Evolutionary conservation across 2,888 invertebrate species (phyloP), one percentile per base, ranked within the genome.

Genomic region (Phlogophora meticulosa): DNA sequence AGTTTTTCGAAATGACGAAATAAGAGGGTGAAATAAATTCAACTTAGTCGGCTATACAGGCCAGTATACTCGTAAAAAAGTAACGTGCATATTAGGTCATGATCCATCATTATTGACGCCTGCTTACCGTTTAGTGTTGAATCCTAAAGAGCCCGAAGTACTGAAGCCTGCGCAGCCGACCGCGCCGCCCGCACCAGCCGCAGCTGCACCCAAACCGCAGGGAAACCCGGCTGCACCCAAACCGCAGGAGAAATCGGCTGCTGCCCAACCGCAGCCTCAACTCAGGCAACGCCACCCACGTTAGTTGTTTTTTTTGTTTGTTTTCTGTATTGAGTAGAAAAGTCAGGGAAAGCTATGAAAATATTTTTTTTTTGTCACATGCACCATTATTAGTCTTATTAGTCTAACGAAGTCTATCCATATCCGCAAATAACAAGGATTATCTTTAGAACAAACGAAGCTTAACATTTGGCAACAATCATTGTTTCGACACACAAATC

Each of bases 101-200:
- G 42, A 48, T 64, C 42, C 64, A 73, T 70, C 57, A 80, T 63
- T 78, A 76, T 74, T 79, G 79, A 79, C 59, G 1, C 7, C 17
- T 40, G 55, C 79, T 81, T 53, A 88, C 85, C 76, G 79, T 89
- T 76, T 90, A 94, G 94, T 92, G 86, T 86, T 92, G 91, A 89
- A 94, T 87, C 89, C 92, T 70, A 88, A 92, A 90, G 92, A 87
- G 71, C 78, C 86, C 32, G 90, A 87, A 79, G 67, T 65, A 15
- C 61, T 63, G 56, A 71, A 78, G 66, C 51, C 62, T 2, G 70
- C 49, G 0, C 76, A 66, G 32, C 24, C 67, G 32, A 55, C 67
- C 7, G 75, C 79, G 7, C 73, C 73, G 11, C 62, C 63, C 17
- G 46, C 63, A 32, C 22, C 71, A 4, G 53, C 78, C 1, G 48